Conservation (phyloP, 2,888 invertebrate species). For the Lottia gigantea region DNA sequence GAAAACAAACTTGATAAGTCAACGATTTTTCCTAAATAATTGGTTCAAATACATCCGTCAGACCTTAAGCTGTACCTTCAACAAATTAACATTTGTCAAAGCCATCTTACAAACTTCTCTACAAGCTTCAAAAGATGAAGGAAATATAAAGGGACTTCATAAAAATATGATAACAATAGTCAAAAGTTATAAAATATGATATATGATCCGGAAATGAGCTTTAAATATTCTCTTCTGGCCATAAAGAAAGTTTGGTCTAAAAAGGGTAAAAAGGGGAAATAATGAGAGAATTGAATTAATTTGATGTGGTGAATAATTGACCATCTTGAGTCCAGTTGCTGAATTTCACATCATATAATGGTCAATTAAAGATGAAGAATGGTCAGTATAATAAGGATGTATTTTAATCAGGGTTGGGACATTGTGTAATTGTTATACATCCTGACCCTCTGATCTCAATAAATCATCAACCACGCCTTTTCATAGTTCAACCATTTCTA, state of each 20-base stretch:
- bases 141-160: too few species aligned
- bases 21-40: too few species aligned
- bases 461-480: background rate
- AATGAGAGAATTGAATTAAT: too few species aligned
- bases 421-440: conserved; percentile 7
- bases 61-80: too few species aligned
- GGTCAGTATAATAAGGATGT: background rate
- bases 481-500: too few species aligned
- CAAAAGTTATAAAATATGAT: background rate
- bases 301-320: too few species aligned
- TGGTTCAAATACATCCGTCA: too few species aligned
- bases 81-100: too few species aligned
- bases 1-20: too few species aligned
- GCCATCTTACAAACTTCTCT: too few species aligned
- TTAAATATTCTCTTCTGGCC: background rate
- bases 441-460: background rate
- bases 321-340: conserved; percentile 6
- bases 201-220: conserved; percentile 1
- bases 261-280: too few species aligned
- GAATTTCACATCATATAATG: conserved; percentile 8
- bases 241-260: background rate
- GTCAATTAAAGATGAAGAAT: conserved; percentile 5
- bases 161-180: background rate
- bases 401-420: background rate
- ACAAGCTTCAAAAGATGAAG: too few species aligned